A percentile compares a stretch with the other conserved stretches of the same genome.
Conservation (phyloP, 92 coral and sea anemone species). For the Epizoanthus scotinus region DNA sequence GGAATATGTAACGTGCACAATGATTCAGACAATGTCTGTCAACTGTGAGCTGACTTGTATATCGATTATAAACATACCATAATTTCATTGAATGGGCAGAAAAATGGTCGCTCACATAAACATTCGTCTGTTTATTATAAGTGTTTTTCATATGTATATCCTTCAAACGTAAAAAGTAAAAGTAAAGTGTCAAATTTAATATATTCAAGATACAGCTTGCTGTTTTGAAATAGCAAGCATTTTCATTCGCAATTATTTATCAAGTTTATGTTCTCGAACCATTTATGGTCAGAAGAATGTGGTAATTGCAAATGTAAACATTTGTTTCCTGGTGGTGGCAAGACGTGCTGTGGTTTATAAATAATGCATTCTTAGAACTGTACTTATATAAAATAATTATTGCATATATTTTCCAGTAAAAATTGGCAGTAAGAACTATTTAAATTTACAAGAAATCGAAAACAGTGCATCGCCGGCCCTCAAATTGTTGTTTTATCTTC, state of each 20-base stretch:
- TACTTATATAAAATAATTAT: no score
- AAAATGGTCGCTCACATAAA: background rate
- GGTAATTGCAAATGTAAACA: background rate
- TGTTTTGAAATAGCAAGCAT: no score
- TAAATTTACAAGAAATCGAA: no score
- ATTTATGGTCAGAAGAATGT: constrained; percentile 16
- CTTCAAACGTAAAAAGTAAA: background rate
- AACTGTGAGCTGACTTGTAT: background rate
- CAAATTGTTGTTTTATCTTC: no score
- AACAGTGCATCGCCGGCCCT: no score
- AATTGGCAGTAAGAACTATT: no score
- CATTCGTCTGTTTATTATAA: background rate
- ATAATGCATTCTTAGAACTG: no score
- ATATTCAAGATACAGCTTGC: background rate
- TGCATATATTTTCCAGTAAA: no score
- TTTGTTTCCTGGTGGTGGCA: background rate
- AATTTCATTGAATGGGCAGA: background rate
- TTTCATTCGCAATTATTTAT: background rate
- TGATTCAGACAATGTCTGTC: no score
- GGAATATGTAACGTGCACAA: no score
- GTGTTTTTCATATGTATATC: background rate
- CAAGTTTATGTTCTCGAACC: background rate
- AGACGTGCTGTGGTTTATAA: constrained; percentile 1
- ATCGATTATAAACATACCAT: background rate
- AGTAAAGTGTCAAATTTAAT: background rate